Percentiles rank a stretch among this genome's conserved stretches.
phyloP scores from a whole-genome alignment of 1,140 invertebrate genomes.

The Sminthurinus signatus region DNA sequence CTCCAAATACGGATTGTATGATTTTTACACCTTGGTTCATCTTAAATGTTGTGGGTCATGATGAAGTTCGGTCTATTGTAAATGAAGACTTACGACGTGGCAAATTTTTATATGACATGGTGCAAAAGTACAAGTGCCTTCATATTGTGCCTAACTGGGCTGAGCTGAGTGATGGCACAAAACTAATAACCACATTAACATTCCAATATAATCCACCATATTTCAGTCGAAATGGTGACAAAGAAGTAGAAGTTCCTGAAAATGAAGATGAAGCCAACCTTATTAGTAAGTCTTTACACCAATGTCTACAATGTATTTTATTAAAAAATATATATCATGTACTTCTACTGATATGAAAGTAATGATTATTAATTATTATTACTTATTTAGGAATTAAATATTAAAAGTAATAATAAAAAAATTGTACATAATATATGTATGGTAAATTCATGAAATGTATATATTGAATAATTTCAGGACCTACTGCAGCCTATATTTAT shows the following conservation, averaged over 20 bases:
- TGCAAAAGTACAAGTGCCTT: constrained; percentile 31
- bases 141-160: constrained; percentile 39
- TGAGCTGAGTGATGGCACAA: constrained; percentile 29
- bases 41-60: constrained; percentile 29
- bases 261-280: not conserved
- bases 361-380: too few relatives aligned
- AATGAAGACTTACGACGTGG: constrained; percentile 29
- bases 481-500: constrained; percentile 31
- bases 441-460: too few relatives aligned
- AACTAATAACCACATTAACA: constrained; percentile 32
- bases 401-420: too few relatives aligned
- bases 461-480: too few relatives aligned
- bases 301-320: too few relatives aligned
- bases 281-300: too few relatives aligned
- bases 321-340: too few relatives aligned
- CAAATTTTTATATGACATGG: constrained; percentile 31
- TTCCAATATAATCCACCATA: constrained; percentile 36
- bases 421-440: too few relatives aligned
- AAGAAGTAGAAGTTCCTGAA: not conserved
- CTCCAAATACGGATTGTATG: constrained; percentile 19
- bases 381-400: too few relatives aligned
- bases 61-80: constrained; percentile 18
- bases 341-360: too few relatives aligned
- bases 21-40: constrained; percentile 38
- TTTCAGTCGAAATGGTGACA: not conserved